Base-by-base conservation (phyloP, 92 coral and sea anemone genomes). In the Porites evermanni region DNA sequence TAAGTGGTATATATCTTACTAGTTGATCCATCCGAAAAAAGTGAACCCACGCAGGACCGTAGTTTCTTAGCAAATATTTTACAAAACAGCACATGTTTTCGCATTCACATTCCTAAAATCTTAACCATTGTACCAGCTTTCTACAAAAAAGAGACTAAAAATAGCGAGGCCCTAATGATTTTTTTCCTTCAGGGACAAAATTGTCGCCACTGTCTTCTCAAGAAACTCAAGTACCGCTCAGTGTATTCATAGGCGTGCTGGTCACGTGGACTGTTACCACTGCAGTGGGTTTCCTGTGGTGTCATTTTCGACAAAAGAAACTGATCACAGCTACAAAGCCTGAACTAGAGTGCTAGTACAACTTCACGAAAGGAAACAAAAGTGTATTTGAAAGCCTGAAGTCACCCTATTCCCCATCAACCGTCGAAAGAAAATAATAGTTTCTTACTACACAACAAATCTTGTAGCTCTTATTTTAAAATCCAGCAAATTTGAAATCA, bases 171-270 rank as follows among this genome's bases (percentile, higher is more conserved):
- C 51, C 29, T 26, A 24, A 7, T 63, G 23, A 23, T 16, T 11
- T 79, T 86, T 47, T 18, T 19, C n/a, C 51, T 19, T 61, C 79
- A 86, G 89, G 24, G 53, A 71, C 47, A 75, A 67, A 81, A 76
- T 44, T 58, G 3, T 53, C 77, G 12, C 75, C 74, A 24, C 54
- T 87, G 19, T 16, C 61, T 4, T 32, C 13, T 38, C 38, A 81
- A 20, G 90, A 91, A 18, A 79, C 92, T 19, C 81, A 67, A 38
- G 75, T 91, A 32, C 94, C 94, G 4, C 60, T 91, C 20, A 84
- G 92, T 64, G 82, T 86, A 21, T 88, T 91, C 51, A 77, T 91
- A n/a, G 92, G 90, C 16, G 82, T 85, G 2, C 47, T 89, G 8
- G 72, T 87, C 9, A 88, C 87, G 18, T 86, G 92, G 89, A 85